A percentile compares a stretch with the other conserved stretches of the same genome.
phyloP scores from a whole-genome alignment of 2,113 vertebrate genomes.

The Ptilonorhynchus violaceus region DNA sequence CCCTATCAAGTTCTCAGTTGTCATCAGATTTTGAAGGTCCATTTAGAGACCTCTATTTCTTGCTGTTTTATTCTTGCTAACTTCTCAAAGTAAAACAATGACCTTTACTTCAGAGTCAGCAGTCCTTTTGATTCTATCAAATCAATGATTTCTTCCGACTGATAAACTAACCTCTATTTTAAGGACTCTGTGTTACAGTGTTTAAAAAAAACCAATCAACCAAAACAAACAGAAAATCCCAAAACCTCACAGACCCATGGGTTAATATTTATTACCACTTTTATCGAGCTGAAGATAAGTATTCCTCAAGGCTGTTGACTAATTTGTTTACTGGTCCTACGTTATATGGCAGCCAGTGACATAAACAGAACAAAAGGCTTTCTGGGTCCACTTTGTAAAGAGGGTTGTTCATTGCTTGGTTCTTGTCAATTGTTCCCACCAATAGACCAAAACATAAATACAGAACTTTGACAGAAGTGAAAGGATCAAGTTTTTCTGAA shows the following conservation, averaged over 20 bases:
- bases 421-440: neutral
- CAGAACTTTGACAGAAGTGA: neutral
- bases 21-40: neutral
- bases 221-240: neutral
- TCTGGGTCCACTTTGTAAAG: neutral
- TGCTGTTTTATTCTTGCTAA: neutral
- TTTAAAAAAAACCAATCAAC: neutral
- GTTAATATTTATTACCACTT: neutral
- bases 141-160: neutral
- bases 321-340: neutral
- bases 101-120: conserved; percentile 20
- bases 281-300: neutral
- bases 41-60: neutral
- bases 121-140: neutral
- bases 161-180: neutral
- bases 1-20: neutral
- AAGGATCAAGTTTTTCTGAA: neutral
- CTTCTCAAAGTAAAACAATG: neutral
- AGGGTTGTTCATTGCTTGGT: neutral
- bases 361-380: neutral
- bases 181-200: neutral
- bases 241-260: neutral
- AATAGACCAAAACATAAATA: neutral
- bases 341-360: neutral
- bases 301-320: neutral